Evolutionary conservation across 2,113 vertebrate species (phyloP), one percentile per base, ranked within the genome.

Genomic region (Podocnemis expansa): DNA sequence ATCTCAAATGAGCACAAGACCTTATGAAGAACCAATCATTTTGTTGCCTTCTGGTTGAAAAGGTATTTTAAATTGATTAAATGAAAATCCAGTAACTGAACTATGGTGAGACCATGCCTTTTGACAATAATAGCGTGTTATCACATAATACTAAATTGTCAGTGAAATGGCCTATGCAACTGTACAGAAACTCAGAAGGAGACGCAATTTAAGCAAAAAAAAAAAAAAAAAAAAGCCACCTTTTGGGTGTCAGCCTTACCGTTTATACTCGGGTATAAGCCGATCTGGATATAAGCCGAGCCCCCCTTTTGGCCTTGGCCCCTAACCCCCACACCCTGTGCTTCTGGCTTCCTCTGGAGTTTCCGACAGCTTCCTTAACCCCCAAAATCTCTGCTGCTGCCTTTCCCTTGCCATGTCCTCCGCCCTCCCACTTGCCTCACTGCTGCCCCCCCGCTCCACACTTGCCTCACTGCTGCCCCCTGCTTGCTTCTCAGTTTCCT

Each of bases 121-220:
- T 86, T 14, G 2, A 0, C 58, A 41, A 38, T 67, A 63, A 19
- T 29, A 31, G 5, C 34, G 41, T 14, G 67, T 5, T 0, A 2
- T 17, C 51, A 52, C 51, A 52, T 54, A 24, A 6, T 41, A 82
- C 4, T 38, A 47, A 58, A 24, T 55, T 89, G 75, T 38, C 12
- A 80, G 41, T 4, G 11, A 78, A 67, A 56, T 49, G 5, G 34
- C 22, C 10, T 83, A 43, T 25, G 52, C 5, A 80, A 10, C 21
- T 34, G 6, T 89, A 13, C 24, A 85, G 21, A 17, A 73, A 34
- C 2, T 63, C n/a, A 52, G 47, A n/a, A 82, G 41, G 52, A 91
- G 52, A 56, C 5, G 29, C 0, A 83, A 10, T 4, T 47, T 0
- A 3, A 41, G 5, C 17, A 58, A 27, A 14, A 29, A 22, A 24